phyloP scores from a whole-genome alignment of 2,888 invertebrate genomes.

The Sarcophaga carnaria region DNA sequence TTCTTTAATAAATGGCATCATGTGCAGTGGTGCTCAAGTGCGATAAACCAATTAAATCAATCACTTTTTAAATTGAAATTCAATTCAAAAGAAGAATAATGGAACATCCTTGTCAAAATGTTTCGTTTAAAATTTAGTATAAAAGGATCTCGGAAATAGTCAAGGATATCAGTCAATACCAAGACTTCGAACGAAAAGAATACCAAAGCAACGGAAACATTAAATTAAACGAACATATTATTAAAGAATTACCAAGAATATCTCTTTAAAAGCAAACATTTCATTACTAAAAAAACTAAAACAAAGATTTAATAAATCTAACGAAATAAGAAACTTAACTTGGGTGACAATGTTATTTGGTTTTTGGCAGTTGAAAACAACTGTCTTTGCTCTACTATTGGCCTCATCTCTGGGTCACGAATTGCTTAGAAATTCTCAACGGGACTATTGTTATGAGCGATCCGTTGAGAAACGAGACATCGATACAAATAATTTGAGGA shows the following conservation, averaged over 20 bases:
- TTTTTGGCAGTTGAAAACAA: constrained; percentile 73
- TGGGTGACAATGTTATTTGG: constrained; percentile 71
- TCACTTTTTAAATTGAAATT: constrained; percentile 68
- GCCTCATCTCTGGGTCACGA: constrained; percentile 69
- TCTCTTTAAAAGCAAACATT: constrained; percentile 5
- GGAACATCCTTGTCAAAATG: constrained; percentile 4
- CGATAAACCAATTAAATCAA: constrained; percentile 72
- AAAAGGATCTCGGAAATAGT: constrained; percentile 61
- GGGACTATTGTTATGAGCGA: constrained; percentile 63
- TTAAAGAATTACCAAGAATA: constrained; percentile 28
- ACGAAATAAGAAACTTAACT: not conserved
- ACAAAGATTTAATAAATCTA: not conserved
- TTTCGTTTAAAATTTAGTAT: constrained; percentile 53
- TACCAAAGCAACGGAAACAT: constrained; percentile 5
- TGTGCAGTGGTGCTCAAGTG: constrained; percentile 71
- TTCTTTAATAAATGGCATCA: constrained; percentile 5
- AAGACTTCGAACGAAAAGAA: constrained; percentile 56
- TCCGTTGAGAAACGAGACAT: not conserved
- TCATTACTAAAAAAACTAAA: not conserved
- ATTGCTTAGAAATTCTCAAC: constrained; percentile 58
- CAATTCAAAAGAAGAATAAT: constrained; percentile 65
- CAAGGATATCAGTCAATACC: constrained; percentile 66
- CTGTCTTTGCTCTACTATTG: constrained; percentile 71
- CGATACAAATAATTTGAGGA: not conserved
- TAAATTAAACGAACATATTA: not conserved